Evolutionary conservation across 2,888 invertebrate genomes (phyloP).

Genomic region (Empis livida): DNA sequence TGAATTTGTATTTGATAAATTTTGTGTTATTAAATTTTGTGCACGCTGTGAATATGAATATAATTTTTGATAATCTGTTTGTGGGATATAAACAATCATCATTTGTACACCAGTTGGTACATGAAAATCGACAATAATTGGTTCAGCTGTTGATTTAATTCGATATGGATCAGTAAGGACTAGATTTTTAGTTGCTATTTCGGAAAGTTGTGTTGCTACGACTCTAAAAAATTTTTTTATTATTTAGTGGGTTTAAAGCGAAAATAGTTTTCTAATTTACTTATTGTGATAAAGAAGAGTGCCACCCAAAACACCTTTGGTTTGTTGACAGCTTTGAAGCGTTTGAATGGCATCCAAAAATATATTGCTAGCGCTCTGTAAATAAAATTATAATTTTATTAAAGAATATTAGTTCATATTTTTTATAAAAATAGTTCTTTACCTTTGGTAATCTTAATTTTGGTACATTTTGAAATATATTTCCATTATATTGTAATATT

Average conservation of each 20-base stretch:
- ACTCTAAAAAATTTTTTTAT: constrained; percentile 46
- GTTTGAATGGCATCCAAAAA: constrained; percentile 80
- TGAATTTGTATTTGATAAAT: constrained; percentile 19
- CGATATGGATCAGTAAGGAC: constrained; percentile 72
- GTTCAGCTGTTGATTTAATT: constrained; percentile 70
- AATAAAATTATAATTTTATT: constrained; percentile 14
- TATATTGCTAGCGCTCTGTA: constrained; percentile 72
- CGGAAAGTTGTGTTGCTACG: constrained; percentile 63
- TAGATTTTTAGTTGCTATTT: constrained; percentile 62
- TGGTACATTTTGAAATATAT: constrained; percentile 71
- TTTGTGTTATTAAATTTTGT: constrained; percentile 31
- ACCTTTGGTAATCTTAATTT: constrained; percentile 73
- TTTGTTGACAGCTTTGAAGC: constrained; percentile 69
- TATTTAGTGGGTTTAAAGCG: background rate
- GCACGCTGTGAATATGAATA: constrained; percentile 36
- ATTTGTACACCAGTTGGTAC: constrained; percentile 72
- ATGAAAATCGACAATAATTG: constrained; percentile 49
- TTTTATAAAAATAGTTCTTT: constrained; percentile 11
- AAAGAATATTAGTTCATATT: background rate
- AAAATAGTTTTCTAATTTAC: constrained; percentile 38
- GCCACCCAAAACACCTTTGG: constrained; percentile 69
- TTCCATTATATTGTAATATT: constrained; percentile 68
- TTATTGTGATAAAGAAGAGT: constrained; percentile 79
- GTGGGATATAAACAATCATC: constrained; percentile 59
- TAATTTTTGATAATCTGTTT: constrained; percentile 45